phyloP scores from a whole-genome alignment of 2,888 invertebrate species.

The Stenchaetothrips biformis region DNA sequence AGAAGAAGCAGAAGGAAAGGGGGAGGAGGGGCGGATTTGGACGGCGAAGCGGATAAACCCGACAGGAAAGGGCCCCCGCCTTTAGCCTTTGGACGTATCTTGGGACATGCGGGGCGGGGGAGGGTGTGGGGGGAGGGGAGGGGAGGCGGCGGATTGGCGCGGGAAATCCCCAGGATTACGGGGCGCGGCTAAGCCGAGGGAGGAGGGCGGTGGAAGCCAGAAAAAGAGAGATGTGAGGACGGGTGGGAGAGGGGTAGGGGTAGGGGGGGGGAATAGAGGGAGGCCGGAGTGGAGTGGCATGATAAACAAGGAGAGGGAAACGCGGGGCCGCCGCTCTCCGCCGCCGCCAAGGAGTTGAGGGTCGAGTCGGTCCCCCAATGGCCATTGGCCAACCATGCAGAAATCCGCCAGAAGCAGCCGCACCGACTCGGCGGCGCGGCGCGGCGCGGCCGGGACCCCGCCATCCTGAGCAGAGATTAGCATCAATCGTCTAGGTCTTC shows the following conservation, averaged over 20 bases:
- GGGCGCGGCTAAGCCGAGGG: slow-evolving; percentile 10
- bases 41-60: no score
- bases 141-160: background rate
- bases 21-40: no score
- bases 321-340: background rate
- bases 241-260: background rate
- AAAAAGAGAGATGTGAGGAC: background rate
- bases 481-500: slow-evolving; percentile 20
- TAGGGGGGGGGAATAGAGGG: background rate
- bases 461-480: slow-evolving; percentile 5
- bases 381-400: slow-evolving; percentile 24
- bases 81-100: no score
- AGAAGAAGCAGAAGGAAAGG: no score
- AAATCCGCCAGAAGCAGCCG: slow-evolving; percentile 11
- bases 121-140: no score
- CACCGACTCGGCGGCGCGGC: background rate
- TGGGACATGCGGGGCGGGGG: no score
- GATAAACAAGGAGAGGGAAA: slow-evolving; percentile 1
- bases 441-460: background rate
- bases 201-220: background rate
- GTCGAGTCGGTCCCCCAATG: slow-evolving; percentile 11
- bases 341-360: no score
- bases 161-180: slow-evolving; percentile 20
- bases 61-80: no score
- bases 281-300: background rate